Evolutionary conservation across 2,797 vertebrate species (phyloP), one percentile per base, ranked within the genome.

Genomic region (Enteromius trimaculatus): DNA sequence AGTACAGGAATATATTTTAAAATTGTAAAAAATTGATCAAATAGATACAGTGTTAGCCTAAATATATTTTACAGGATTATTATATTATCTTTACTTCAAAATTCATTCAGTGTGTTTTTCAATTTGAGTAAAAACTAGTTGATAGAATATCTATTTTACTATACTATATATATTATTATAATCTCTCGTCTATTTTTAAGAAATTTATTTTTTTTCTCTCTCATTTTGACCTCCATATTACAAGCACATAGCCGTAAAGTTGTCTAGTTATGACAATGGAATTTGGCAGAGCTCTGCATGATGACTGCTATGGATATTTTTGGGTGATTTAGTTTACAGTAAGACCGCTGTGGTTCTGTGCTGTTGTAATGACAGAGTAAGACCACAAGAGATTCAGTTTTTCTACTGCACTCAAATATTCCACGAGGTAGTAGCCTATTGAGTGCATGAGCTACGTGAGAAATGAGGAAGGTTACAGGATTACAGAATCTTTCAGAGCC

Each of bases 261-360:
- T 19, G 14, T 70, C 23, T 51, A 51, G 6, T 65, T 42, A 34
- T 65, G 53, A n/a, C 39, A 79, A 44, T 65, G 55, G 69, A 82
- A 51, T 49, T 65, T 65, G 29, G 53, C 37, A 47, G 37, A 72
- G 68, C 13, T 31, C 19, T 51, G 34, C 29, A 14, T 31, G 19
- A n/a, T 16, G 79, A 44, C 68, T 80, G 31, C 31, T 26, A n/a
- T 8, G 74, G 34, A 69, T 77, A 83, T 83, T 70, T 77, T 66
- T 17, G 26, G 26, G 3, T 39, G 68, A 44, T 58, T 64, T 11
- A 10, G 37, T 58, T 82, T 58, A 75, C 70, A 65, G 42, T 66
- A 53, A 39, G 47, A 51, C 44, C 66, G 10, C 14, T 42, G 60
- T 75, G 80, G 70, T 66, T 81, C 42, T 37, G 42, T 53, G 58